Evolutionary conservation across 2,888 invertebrate species (phyloP).

Genomic region (Pristionchus arcanus): DNA sequence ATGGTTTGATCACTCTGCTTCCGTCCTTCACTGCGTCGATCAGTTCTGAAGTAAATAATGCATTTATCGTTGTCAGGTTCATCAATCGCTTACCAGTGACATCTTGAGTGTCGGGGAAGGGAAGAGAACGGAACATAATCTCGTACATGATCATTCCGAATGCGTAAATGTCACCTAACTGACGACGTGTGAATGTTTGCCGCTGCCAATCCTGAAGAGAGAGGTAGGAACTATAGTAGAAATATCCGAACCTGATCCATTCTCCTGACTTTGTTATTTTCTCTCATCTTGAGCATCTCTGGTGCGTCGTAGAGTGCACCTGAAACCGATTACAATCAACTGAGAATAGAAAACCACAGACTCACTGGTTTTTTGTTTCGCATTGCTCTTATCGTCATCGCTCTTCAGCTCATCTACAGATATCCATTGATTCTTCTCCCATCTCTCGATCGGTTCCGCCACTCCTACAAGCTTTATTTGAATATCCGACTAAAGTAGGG

Average conservation of each 20-base stretch:
- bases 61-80: too few species aligned
- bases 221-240: neutral
- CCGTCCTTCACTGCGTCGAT: slow-evolving; percentile 71
- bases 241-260: slow-evolving; percentile 63
- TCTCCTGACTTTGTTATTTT: slow-evolving; percentile 69
- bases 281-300: slow-evolving; percentile 77
- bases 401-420: slow-evolving; percentile 63
- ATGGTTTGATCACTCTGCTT: slow-evolving; percentile 69
- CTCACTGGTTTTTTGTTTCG: slow-evolving; percentile 73
- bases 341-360: neutral
- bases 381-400: slow-evolving; percentile 75
- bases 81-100: slow-evolving; percentile 61
- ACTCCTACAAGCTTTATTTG: slow-evolving; percentile 56
- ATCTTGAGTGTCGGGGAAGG: slow-evolving; percentile 74
- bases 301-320: slow-evolving; percentile 73
- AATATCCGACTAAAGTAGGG: neutral
- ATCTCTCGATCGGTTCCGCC: slow-evolving; percentile 76
- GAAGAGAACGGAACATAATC: slow-evolving; percentile 75
- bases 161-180: slow-evolving; percentile 76
- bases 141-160: slow-evolving; percentile 77
- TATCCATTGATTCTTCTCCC: slow-evolving; percentile 75
- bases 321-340: neutral
- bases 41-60: slow-evolving; percentile 59
- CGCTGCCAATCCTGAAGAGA: slow-evolving; percentile 12
- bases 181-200: slow-evolving; percentile 57